phyloP scores from a whole-genome alignment of 2,888 invertebrate genomes.

The Aethes cnicana region DNA sequence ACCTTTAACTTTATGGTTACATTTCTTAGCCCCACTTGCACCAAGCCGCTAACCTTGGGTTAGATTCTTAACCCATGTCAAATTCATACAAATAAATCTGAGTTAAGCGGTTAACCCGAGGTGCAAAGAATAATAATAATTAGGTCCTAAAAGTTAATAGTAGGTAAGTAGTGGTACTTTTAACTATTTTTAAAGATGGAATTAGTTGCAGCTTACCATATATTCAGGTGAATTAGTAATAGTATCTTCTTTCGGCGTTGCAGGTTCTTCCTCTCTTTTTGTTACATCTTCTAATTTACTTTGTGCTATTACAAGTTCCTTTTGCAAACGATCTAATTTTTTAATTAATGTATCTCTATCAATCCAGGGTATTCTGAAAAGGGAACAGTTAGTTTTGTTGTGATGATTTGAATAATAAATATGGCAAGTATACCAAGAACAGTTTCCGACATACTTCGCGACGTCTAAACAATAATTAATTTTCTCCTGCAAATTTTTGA shows the following conservation, averaged over 20 bases:
- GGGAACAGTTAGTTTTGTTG: slow-evolving; percentile 5
- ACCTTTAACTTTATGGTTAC: too few species aligned
- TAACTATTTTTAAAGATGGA: too few species aligned
- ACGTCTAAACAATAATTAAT: slow-evolving; percentile 57
- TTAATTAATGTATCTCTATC: slow-evolving; percentile 63
- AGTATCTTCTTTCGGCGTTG: slow-evolving; percentile 26
- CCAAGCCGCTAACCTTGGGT: too few species aligned
- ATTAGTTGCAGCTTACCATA: slow-evolving; percentile 45
- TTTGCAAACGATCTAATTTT: slow-evolving; percentile 62
- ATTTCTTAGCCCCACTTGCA: too few species aligned
- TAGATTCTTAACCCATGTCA: too few species aligned
- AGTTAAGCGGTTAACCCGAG: too few species aligned
- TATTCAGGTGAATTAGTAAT: slow-evolving; percentile 37
- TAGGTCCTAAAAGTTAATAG: too few species aligned
- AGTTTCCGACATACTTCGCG: slow-evolving; percentile 55
- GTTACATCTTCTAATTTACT: slow-evolving; percentile 54
- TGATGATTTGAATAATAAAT: neutral
- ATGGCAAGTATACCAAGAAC: neutral
- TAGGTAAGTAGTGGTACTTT: too few species aligned
- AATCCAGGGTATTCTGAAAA: slow-evolving; percentile 63
- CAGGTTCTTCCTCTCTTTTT: slow-evolving; percentile 39
- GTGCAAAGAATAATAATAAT: too few species aligned
- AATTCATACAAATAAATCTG: too few species aligned
- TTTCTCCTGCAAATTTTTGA: slow-evolving; percentile 63
- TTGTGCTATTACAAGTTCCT: slow-evolving; percentile 58